Evolutionary conservation across 2,888 invertebrate genomes (phyloP).

Genomic region (Taphrorychus bicolor): DNA sequence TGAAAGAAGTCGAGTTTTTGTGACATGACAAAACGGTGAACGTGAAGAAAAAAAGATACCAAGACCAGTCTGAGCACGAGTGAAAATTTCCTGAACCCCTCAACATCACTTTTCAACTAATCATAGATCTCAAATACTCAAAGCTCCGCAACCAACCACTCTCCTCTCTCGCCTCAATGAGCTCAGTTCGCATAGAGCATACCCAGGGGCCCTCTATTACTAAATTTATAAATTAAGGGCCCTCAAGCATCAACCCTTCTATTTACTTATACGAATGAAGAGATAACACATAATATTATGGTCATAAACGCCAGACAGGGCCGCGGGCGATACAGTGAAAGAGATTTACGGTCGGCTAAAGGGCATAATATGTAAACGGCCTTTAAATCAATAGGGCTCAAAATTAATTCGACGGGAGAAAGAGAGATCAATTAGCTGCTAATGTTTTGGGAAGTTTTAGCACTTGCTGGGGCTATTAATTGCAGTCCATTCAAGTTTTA

Average conservation of each 20-base stretch:
- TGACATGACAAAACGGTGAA: too few species aligned
- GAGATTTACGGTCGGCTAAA: slow-evolving; percentile 27
- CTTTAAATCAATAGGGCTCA: slow-evolving; percentile 28
- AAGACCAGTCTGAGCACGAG: too few species aligned
- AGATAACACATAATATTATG: slow-evolving; percentile 23
- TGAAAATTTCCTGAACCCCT: too few species aligned
- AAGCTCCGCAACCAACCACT: too few species aligned
- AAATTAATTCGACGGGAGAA: slow-evolving; percentile 19
- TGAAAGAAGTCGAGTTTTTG: slow-evolving; percentile 51
- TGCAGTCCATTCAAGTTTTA: not conserved
- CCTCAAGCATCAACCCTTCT: not conserved
- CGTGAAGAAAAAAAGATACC: too few species aligned
- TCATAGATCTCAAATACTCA: too few species aligned
- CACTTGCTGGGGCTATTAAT: not conserved
- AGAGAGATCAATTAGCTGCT: slow-evolving; percentile 18
- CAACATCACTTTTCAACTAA: too few species aligned
- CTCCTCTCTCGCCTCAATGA: too few species aligned
- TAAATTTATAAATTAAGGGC: not conserved
- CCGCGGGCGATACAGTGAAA: slow-evolving; percentile 14
- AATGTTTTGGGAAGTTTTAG: slow-evolving; percentile 3
- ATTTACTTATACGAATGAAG: slow-evolving; percentile 17
- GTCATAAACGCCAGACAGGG: slow-evolving; percentile 11
- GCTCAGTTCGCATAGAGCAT: too few species aligned
- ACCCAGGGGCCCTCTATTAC: not conserved
- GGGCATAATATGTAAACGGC: slow-evolving; percentile 31